Evolutionary conservation across 2,888 invertebrate species (phyloP), one percentile per base, ranked within the genome.

Genomic region (Hanleya hanleyi): DNA sequence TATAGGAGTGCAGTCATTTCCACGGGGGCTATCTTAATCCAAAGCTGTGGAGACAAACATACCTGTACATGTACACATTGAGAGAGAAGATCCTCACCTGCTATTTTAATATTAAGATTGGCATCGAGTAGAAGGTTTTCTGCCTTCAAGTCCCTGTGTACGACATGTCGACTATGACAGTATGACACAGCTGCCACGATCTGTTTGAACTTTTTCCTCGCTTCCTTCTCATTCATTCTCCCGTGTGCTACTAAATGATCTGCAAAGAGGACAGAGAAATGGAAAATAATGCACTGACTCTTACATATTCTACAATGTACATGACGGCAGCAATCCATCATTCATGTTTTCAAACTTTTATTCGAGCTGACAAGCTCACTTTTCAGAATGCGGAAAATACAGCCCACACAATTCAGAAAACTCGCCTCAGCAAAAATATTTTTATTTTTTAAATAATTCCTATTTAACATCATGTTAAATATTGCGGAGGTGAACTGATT

Each of bases 131-230:
- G 92, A 80, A 99, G 92, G 92, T 99, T 99, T 92, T 99, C 99
- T 73, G 99, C 98, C 93, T 99, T 90, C 26, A 90, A 79, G 77
- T 91, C 90, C 61, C 91, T 93, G 92, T 99, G 99, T 81, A 99
- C 98, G 73, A 99, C 95, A 69, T 96, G 95, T 84, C 94, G 94
- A 81, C 94, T 93, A 92, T 99, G 99, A 87, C 98, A 97, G 92
- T 98, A 99, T 70, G 95, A 94, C 65, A 99, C 96, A 3, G 99
- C 99, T 4, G 97, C 95, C n/a, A 99, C 95, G 90, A 99, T 97
- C 91, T 99, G 99, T 81, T 95, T 94, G 92, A 99, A 99, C 83
- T 97, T 95, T 77, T 96, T 93, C 83, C 97, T 94, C 32, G 99
- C 99, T 89, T 97, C 97, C 51, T 94, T 92, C 90, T 99, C 99